These are phyloP conservation scores for Spea multiplicata DNA, from an alignment of 2,113 vertebrate species.

Conservation along the genomic window DNA sequence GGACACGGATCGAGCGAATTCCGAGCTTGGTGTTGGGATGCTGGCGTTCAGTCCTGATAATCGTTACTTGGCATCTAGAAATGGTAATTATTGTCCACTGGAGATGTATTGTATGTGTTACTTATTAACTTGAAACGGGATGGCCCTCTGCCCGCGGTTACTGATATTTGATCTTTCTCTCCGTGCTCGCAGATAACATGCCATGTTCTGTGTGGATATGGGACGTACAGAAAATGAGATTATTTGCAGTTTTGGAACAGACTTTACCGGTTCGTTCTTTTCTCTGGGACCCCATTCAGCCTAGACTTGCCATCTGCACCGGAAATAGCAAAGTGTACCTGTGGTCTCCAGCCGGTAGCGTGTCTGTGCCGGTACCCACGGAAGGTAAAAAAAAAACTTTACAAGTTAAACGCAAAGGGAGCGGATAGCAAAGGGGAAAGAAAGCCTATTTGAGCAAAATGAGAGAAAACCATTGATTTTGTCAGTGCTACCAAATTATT, in stretches of 20 bases:
- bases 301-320: constrained; percentile 85
- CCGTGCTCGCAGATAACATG: constrained; percentile 74
- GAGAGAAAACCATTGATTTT: no score
- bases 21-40: constrained; percentile 83
- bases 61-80: constrained; percentile 88
- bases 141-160: no score
- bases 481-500: no score
- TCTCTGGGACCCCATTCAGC: constrained; percentile 83
- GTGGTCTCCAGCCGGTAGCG: constrained; percentile 84
- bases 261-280: constrained; percentile 74
- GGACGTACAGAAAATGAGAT: constrained; percentile 82
- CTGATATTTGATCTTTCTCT: no score
- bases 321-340: constrained; percentile 79
- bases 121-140: no score
- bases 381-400: constrained; percentile 82
- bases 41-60: constrained; percentile 89
- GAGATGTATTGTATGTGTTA: no score
- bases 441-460: no score
- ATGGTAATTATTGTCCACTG: constrained; percentile 64
- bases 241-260: constrained; percentile 82
- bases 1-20: constrained; percentile 85
- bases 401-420: no score
- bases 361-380: constrained; percentile 78
- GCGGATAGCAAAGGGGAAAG: no score
- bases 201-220: constrained; percentile 87